Evolutionary conservation across 1,140 invertebrate genomes (phyloP), one percentile per base, ranked within the genome.

Genomic region (Halesus radiatus): DNA sequence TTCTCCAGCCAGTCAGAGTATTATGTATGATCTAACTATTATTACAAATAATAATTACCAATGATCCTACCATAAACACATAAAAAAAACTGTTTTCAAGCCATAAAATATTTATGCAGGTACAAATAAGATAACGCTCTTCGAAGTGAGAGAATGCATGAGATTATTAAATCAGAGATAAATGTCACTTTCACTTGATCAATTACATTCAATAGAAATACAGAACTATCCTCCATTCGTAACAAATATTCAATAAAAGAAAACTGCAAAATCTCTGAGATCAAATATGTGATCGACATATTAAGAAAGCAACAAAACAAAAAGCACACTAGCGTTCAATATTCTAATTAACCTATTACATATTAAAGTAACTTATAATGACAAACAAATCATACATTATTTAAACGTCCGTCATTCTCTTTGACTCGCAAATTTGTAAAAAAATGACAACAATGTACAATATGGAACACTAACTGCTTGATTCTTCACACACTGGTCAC

Each of bases 231-330:
- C 54, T 77, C 64, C 62, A 77, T 77, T 62, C 62, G 15, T 58
- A 50, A 77, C 56, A 64, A 66, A 62, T 66, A 77, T 77, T 77
- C 37, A 52, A 77, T 62, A 77, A 77, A 77, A 52, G 26, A 80
- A 78, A 78, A 80, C 76, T 83, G 80, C 79, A 80, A 78, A 83
- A 83, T 78, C 81, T 82, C 81, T 80, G 81, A 83, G 81, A 83
- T 83, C 81, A 80, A 80, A 79, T 80, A 68, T 79, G 78, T 74
- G 79, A 80, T 78, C 50, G 68, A 83, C 76, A 80, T 80, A 83
- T 78, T 83, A 79, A 80, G 77, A 73, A 83, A 83, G 81, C 81
- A 68, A 83, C 54, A 78, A 83, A 83, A 80, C 79, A 83, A 80
- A 74, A 80, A 83, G 76, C 78, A 80, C 79, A 79, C 81, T 83